Percentiles rank a stretch among this genome's conserved stretches.
Conservation (phyloP, 2,888 invertebrate genomes). For the Acrocyrtus sp. region DNA sequence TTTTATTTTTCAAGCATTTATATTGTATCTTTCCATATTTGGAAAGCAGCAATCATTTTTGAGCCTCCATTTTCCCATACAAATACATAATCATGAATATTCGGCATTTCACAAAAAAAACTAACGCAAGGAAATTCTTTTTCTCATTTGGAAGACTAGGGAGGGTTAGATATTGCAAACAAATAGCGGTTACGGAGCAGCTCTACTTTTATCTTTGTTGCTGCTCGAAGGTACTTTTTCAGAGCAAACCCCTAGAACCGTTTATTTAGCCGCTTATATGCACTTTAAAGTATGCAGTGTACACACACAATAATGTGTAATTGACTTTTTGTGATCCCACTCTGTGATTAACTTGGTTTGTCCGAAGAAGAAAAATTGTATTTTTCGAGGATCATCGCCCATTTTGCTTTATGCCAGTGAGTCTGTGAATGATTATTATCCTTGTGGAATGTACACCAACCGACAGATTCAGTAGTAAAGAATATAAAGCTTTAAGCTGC, state of each 20-base stretch:
- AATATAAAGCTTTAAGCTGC: no score
- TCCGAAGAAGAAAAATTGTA: conserved; percentile 24
- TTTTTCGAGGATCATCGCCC: background rate
- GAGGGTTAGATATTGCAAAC: no score
- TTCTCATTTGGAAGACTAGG: no score
- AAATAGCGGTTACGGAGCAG: no score
- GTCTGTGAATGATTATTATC: conserved; percentile 26
- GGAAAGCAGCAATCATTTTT: conserved; percentile 31
- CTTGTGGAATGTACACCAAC: background rate
- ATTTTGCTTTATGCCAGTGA: background rate
- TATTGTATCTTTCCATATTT: no score
- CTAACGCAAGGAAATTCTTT: background rate
- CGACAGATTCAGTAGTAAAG: conserved; percentile 21
- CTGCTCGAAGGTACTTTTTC: no score
- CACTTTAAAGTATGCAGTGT: conserved; percentile 23
- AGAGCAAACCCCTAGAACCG: no score
- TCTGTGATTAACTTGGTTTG: conserved; percentile 39
- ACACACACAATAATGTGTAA: conserved; percentile 38
- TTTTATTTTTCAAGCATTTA: no score
- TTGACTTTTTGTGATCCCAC: conserved; percentile 30
- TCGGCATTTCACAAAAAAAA: conserved; percentile 33
- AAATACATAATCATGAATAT: conserved; percentile 20
- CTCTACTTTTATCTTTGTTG: no score
- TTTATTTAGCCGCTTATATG: no score
- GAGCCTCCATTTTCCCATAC: background rate